These are phyloP conservation scores for Mastomys natalensis DNA, from an alignment of 2,113 vertebrate genomes.

Conservation along the genomic window DNA sequence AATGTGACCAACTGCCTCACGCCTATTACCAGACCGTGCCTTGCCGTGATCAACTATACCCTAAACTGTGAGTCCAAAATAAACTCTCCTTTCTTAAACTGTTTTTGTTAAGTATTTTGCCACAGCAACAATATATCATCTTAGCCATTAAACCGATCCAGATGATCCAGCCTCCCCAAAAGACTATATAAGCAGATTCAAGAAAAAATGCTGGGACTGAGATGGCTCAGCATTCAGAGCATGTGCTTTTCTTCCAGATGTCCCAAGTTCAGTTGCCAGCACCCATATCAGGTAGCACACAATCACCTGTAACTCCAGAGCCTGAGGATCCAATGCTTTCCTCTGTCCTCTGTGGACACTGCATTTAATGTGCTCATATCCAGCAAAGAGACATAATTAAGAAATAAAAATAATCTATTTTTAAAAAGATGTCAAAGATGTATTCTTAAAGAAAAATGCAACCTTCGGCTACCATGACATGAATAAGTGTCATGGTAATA, in stretches of 20 bases:
- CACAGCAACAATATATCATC: neutral
- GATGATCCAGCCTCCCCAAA: neutral
- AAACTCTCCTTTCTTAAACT: neutral
- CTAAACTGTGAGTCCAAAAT: neutral
- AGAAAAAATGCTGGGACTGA: neutral
- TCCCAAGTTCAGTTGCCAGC: neutral
- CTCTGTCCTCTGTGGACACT: too few relatives aligned
- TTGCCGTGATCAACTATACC: neutral
- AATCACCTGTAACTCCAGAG: neutral
- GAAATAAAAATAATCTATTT: neutral
- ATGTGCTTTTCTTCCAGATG: neutral
- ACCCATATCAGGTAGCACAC: neutral
- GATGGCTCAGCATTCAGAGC: neutral
- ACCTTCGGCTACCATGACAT: neutral
- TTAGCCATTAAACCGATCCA: neutral
- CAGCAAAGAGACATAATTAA: neutral
- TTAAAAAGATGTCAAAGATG: neutral
- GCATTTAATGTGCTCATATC: neutral
- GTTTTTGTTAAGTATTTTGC: neutral
- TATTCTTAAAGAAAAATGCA: neutral
- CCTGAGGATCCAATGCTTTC: neutral
- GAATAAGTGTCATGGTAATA: neutral
- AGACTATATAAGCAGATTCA: neutral
- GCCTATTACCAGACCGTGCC: neutral
- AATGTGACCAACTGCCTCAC: neutral